These are phyloP conservation scores for Prenolepis imparis DNA, from an alignment of 2,888 invertebrate species.

Conservation along the genomic window DNA sequence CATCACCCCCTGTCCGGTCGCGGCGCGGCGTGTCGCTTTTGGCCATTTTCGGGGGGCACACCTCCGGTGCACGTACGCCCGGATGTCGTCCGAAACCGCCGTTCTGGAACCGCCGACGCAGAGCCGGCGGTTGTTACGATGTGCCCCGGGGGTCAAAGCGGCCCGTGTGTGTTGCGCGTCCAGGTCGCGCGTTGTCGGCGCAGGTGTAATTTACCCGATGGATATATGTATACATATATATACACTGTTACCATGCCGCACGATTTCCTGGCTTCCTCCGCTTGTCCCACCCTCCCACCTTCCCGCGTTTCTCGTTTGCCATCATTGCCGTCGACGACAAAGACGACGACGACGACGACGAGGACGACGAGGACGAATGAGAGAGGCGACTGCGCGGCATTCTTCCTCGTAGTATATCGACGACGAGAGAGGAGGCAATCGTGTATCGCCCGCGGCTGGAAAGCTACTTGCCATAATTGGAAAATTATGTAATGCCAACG, in stretches of 20 bases:
- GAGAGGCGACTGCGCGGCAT: slow-evolving; percentile 30
- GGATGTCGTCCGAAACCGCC: slow-evolving; percentile 72
- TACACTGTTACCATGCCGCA: slow-evolving; percentile 65
- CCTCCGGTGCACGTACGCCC: slow-evolving; percentile 63
- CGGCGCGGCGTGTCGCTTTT: slow-evolving; percentile 35
- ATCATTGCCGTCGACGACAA: slow-evolving; percentile 54
- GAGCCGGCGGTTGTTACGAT: slow-evolving; percentile 59
- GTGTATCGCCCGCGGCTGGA: slow-evolving; percentile 54
- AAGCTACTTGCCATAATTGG: slow-evolving; percentile 54
- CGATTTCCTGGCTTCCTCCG: slow-evolving; percentile 58
- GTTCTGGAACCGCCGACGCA: slow-evolving; percentile 78
- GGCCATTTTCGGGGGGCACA: slow-evolving; percentile 46
- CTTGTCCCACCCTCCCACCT: slow-evolving; percentile 31
- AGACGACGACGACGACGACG: background rate
- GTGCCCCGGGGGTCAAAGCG: slow-evolving; percentile 59
- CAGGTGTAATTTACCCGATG: slow-evolving; percentile 68
- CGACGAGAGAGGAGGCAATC: slow-evolving; percentile 14
- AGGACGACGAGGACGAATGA: too few relatives aligned
- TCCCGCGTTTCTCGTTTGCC: slow-evolving; percentile 28
- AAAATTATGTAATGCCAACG: slow-evolving; percentile 47
- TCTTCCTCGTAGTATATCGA: slow-evolving; percentile 20
- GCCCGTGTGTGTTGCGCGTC: slow-evolving; percentile 30
- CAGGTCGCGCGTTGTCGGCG: slow-evolving; percentile 54
- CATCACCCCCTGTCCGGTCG: background rate
- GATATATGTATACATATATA: slow-evolving; percentile 10